A percentile compares a stretch with the other conserved stretches of the same genome.
These are phyloP conservation scores for Neodiprion fabricii DNA, from an alignment of 1,140 invertebrate genomes.

Conservation along the genomic window DNA sequence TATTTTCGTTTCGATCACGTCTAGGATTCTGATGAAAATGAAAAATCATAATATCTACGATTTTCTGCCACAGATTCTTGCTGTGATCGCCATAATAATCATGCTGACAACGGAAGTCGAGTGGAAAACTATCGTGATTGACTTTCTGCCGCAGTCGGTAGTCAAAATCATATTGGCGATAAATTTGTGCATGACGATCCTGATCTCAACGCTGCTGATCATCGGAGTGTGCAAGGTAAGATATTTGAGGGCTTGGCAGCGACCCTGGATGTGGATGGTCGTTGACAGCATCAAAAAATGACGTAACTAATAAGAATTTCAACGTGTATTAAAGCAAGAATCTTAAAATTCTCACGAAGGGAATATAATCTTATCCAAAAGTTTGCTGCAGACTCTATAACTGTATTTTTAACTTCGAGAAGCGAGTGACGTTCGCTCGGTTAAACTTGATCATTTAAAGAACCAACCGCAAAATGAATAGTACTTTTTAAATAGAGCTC, in stretches of 20 bases:
- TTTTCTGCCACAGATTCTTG: constrained; percentile 59
- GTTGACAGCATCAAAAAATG: background rate
- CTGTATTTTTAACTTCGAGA: no score
- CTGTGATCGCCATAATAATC: constrained; percentile 65
- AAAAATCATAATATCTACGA: constrained; percentile 12
- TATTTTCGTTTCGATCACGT: constrained; percentile 7
- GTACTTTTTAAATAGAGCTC: no score
- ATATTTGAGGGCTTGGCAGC: constrained; percentile 14
- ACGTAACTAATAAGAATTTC: background rate
- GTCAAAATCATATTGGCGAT: constrained; percentile 80
- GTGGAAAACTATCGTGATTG: constrained; percentile 75
- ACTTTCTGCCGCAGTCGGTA: constrained; percentile 62
- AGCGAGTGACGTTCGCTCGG: no score
- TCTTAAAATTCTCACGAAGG: no score
- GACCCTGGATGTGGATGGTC: constrained; percentile 3
- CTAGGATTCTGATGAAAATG: background rate
- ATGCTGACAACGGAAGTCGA: constrained; percentile 65
- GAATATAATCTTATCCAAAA: no score
- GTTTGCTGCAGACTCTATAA: no score
- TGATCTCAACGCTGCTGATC: constrained; percentile 78
- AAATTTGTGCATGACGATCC: constrained; percentile 81
- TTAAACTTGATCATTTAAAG: no score
- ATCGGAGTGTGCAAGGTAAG: constrained; percentile 76
- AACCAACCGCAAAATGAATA: no score
- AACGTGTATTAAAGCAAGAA: background rate